These are phyloP conservation scores for Hydroisotoma schaefferi DNA, from an alignment of 2,888 invertebrate genomes.

Conservation along the genomic window DNA sequence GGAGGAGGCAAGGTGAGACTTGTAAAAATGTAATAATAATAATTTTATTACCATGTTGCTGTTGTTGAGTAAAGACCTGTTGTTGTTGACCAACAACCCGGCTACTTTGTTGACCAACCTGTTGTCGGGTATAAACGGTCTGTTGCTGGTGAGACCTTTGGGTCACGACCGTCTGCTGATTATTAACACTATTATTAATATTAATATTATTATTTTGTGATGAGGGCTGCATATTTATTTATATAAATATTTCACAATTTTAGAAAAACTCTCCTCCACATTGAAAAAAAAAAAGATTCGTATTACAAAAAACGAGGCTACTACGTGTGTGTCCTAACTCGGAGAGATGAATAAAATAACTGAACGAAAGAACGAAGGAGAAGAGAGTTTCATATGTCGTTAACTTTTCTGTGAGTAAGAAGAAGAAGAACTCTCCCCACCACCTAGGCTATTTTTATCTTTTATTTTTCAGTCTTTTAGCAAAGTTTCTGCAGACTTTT, in stretches of 20 bases:
- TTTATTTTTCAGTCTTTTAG: too few relatives aligned
- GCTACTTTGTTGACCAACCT: too few relatives aligned
- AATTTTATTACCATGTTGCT: conserved; percentile 6
- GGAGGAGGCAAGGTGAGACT: background rate
- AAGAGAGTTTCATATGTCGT: too few relatives aligned
- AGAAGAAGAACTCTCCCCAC: too few relatives aligned
- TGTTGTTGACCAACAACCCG: conserved; percentile 11
- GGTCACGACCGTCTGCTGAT: background rate
- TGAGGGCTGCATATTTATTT: background rate
- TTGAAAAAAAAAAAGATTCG: conserved; percentile 3
- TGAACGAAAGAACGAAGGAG: too few relatives aligned
- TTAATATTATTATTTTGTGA: background rate
- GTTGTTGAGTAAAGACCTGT: conserved; percentile 11
- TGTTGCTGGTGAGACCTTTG: conserved; percentile 50
- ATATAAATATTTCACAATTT: background rate
- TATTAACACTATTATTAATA: background rate
- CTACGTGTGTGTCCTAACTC: conserved; percentile 5
- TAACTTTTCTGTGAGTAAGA: too few relatives aligned
- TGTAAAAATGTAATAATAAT: too few relatives aligned
- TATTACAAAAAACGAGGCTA: background rate
- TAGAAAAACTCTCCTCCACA: background rate
- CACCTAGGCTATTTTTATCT: background rate
- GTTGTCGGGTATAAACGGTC: conserved; percentile 61
- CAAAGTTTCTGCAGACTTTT: too few relatives aligned
- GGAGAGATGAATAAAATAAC: conserved; percentile 17